Conservation (phyloP, 2,888 invertebrate genomes). For the Gisinianus flammeolus region DNA sequence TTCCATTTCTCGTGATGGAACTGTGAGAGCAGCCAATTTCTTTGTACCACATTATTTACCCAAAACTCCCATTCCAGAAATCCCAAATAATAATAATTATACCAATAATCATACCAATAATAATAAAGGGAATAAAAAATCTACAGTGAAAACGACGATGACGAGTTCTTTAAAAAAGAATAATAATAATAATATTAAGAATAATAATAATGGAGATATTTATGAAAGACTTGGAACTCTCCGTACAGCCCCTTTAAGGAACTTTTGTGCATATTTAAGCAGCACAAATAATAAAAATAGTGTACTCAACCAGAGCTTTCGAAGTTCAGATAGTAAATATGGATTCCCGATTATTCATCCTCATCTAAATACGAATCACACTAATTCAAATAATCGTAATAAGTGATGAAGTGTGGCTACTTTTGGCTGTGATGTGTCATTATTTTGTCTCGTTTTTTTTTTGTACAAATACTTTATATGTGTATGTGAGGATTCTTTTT, state of each 20-base stretch:
- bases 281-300: constrained; percentile 21
- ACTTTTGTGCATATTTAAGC: constrained; percentile 51
- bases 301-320: constrained; percentile 13
- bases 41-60: constrained; percentile 41
- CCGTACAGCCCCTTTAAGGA: constrained; percentile 24
- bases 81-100: neutral
- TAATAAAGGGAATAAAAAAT: neutral
- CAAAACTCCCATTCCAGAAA: no score
- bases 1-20: neutral
- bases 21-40: constrained; percentile 11
- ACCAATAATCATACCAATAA: neutral
- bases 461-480: neutral
- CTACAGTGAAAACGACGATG: neutral
- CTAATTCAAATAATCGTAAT: neutral
- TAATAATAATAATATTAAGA: neutral
- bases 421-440: neutral
- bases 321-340: constrained; percentile 51
- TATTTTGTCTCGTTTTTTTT: neutral
- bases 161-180: neutral
- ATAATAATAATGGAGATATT: constrained; percentile 5
- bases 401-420: neutral
- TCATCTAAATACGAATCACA: constrained; percentile 5
- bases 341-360: constrained; percentile 45
- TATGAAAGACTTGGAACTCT: constrained; percentile 10
- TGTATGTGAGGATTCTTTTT: neutral